Conservation (phyloP, 1,140 invertebrate genomes). For the Pseudomyrmex flavicornis region DNA sequence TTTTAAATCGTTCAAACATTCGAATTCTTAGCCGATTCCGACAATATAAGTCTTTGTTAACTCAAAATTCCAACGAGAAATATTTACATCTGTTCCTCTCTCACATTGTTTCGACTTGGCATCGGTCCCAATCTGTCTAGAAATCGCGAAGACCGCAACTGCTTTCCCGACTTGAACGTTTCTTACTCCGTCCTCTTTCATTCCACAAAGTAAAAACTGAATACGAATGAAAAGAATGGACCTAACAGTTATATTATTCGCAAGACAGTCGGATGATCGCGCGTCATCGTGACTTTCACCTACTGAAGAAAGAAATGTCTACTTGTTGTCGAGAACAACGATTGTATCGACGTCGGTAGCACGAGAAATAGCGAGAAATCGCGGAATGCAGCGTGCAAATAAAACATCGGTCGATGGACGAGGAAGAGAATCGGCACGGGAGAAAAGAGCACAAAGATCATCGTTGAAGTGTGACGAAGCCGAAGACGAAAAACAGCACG, state of each 20-base stretch:
- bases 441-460: neutral
- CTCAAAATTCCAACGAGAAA: neutral
- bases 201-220: slow-evolving; percentile 11
- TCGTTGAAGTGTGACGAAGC: neutral
- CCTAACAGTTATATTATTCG: neutral
- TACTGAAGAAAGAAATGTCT: slow-evolving; percentile 3
- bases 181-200: neutral
- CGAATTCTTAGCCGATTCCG: neutral
- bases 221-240: neutral
- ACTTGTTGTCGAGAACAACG: neutral
- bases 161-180: neutral
- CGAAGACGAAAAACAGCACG: slow-evolving; percentile 31
- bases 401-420: slow-evolving; percentile 61
- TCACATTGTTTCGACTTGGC: neutral
- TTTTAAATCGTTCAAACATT: neutral
- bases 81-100: neutral
- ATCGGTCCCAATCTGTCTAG: slow-evolving; percentile 12
- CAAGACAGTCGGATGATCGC: slow-evolving; percentile 2
- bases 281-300: slow-evolving; percentile 34
- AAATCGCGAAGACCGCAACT: neutral
- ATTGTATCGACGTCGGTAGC: slow-evolving; percentile 51
- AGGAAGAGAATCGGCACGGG: neutral
- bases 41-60: neutral
- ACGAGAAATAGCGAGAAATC: slow-evolving; percentile 37
- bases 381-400: slow-evolving; percentile 46